These are phyloP conservation scores for Apostichopus japonicus DNA, from an alignment of 35 echinoderm and acorn worm genomes.

Conservation along the genomic window DNA sequence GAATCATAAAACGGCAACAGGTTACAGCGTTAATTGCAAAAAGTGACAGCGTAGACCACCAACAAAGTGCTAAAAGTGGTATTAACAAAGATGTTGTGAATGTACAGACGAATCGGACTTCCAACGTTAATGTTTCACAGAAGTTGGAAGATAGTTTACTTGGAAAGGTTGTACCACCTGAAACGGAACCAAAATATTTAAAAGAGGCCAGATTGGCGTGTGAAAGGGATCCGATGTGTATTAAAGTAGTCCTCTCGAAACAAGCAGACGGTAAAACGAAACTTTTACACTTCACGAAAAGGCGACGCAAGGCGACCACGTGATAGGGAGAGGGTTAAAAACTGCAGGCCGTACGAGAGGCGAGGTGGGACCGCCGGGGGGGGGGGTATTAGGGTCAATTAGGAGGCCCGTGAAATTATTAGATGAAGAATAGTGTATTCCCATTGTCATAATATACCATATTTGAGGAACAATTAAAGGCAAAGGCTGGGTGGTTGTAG, in stretches of 20 bases:
- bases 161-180: too few relatives aligned
- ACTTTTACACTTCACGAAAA: neutral
- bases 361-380: too few relatives aligned
- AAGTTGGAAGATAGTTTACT: neutral
- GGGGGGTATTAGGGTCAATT: too few relatives aligned
- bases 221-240: slow-evolving; percentile 18
- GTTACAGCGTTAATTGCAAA: neutral
- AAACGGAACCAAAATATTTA: neutral
- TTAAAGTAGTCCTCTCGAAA: neutral
- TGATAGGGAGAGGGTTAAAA: neutral
- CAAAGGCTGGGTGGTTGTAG: too few relatives aligned
- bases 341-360: too few relatives aligned
- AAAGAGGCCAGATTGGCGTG: slow-evolving; percentile 21
- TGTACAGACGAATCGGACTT: neutral
- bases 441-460: too few relatives aligned
- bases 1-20: slow-evolving; percentile 1
- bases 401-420: too few relatives aligned
- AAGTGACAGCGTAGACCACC: too few relatives aligned
- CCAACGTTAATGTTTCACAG: neutral
- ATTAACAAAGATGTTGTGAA: neutral
- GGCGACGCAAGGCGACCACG: neutral
- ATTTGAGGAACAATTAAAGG: too few relatives aligned
- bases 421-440: too few relatives aligned
- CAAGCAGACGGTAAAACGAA: slow-evolving; percentile 4
- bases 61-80: neutral